phyloP scores from a whole-genome alignment of 2,113 vertebrate species.

The Aegithalos caudatus region DNA sequence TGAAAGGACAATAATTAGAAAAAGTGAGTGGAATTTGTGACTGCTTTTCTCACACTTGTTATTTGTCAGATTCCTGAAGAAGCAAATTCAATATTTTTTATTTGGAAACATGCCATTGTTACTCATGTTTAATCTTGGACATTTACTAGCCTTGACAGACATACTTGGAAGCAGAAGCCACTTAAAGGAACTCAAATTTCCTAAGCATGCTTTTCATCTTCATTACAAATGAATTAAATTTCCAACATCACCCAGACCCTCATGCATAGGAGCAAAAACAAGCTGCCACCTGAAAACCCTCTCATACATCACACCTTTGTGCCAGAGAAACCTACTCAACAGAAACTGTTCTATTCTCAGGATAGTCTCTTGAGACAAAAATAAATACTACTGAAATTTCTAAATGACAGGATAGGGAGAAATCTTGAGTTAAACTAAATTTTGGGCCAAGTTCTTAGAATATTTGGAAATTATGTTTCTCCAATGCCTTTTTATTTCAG shows the following conservation, averaged over 20 bases:
- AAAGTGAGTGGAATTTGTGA: background rate
- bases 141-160: background rate
- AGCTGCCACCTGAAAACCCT: background rate
- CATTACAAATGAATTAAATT: background rate
- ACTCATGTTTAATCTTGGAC: background rate
- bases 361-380: background rate
- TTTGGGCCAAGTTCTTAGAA: background rate
- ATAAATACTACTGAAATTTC: background rate
- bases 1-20: background rate
- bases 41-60: background rate
- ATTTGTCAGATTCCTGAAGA: background rate
- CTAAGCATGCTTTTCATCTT: background rate
- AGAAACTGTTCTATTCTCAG: background rate
- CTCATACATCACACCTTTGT: background rate
- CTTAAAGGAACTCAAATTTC: background rate
- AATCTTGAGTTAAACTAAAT: background rate
- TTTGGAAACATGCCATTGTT: background rate
- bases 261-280: fast-evolving
- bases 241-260: background rate
- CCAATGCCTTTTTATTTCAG: background rate
- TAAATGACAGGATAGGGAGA: background rate
- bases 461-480: background rate
- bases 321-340: background rate
- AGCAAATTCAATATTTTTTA: background rate
- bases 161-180: background rate